These are phyloP conservation scores for Nyctalus aviator DNA, from an alignment of 2,797 vertebrate species.

Conservation along the genomic window DNA sequence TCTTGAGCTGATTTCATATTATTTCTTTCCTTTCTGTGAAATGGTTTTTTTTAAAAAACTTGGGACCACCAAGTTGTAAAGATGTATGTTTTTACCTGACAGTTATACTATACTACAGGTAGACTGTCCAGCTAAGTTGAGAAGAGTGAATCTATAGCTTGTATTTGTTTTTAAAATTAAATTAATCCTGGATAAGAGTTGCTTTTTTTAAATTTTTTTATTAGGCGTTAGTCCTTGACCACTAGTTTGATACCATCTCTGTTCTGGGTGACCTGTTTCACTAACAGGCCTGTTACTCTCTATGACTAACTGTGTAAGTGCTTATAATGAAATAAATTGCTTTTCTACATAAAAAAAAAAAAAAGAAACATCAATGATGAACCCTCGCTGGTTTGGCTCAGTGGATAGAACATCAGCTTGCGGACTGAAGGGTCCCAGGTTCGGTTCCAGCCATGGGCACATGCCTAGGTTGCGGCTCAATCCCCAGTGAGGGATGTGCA, in stretches of 20 bases:
- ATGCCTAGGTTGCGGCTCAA: too few relatives aligned
- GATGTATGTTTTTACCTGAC: conserved; percentile 83
- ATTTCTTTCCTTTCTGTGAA: conserved; percentile 87
- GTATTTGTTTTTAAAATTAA: conserved; percentile 79
- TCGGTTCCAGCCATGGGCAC: too few relatives aligned
- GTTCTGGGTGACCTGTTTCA: conserved; percentile 85
- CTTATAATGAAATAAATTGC: conserved; percentile 89
- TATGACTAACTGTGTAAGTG: conserved; percentile 87
- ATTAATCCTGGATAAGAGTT: conserved; percentile 81
- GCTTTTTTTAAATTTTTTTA: conserved; percentile 58
- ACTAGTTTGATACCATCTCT: conserved; percentile 83
- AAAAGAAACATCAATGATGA: too few relatives aligned
- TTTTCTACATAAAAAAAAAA: conserved; percentile 86
- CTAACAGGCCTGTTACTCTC: conserved; percentile 85
- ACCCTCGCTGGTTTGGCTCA: too few relatives aligned
- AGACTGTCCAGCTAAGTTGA: conserved; percentile 66
- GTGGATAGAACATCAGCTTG: too few relatives aligned
- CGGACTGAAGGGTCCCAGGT: too few relatives aligned
- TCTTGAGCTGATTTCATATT: conserved; percentile 87
- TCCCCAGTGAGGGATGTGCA: too few relatives aligned
- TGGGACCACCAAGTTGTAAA: conserved; percentile 86
- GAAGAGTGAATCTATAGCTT: conserved; percentile 80
- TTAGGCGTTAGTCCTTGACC: conserved; percentile 83
- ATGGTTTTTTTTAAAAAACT: conserved; percentile 84
- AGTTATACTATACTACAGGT: conserved; percentile 64